phyloP scores from a whole-genome alignment of 2,888 invertebrate genomes.

The Andrena bucephala region DNA sequence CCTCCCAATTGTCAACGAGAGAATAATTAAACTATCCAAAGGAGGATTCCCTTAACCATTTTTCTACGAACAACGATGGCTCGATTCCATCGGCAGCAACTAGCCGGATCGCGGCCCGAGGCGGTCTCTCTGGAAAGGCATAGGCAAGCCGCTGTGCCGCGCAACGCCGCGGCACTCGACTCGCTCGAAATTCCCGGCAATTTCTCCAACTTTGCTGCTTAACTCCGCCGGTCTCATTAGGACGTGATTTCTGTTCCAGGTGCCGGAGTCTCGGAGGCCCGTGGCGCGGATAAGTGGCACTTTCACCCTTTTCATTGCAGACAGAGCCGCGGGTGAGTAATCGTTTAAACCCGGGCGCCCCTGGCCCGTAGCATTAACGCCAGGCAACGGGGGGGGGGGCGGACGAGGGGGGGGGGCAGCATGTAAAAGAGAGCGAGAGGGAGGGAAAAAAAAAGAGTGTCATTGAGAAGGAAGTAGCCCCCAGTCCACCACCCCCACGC shows the following conservation, averaged over 20 bases:
- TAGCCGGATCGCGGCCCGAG: conserved; percentile 15
- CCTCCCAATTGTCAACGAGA: not conserved
- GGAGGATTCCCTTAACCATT: not conserved
- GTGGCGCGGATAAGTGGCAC: conserved; percentile 69
- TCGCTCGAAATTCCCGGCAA: conserved; percentile 55
- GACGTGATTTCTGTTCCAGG: conserved; percentile 74
- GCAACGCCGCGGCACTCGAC: conserved; percentile 33
- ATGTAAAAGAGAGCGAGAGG: conserved; percentile 19
- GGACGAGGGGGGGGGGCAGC: conserved; percentile 15
- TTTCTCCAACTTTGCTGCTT: conserved; percentile 62
- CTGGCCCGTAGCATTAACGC: conserved; percentile 52
- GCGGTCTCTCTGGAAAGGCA: conserved; percentile 32
- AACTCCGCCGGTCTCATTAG: conserved; percentile 67
- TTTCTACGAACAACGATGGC: not conserved
- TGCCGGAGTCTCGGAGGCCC: conserved; percentile 62
- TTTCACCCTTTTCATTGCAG: conserved; percentile 67
- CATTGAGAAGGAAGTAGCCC: conserved; percentile 56
- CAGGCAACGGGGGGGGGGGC: conserved; percentile 15
- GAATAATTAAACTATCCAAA: not conserved
- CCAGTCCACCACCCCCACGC: conserved; percentile 39
- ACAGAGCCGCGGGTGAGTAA: conserved; percentile 69
- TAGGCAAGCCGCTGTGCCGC: not conserved
- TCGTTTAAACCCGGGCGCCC: conserved; percentile 67
- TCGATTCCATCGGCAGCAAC: not conserved
- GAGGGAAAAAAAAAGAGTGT: conserved; percentile 54